Evolutionary conservation across 1,140 invertebrate species (phyloP).

Genomic region (Drosophila tropicalis): DNA sequence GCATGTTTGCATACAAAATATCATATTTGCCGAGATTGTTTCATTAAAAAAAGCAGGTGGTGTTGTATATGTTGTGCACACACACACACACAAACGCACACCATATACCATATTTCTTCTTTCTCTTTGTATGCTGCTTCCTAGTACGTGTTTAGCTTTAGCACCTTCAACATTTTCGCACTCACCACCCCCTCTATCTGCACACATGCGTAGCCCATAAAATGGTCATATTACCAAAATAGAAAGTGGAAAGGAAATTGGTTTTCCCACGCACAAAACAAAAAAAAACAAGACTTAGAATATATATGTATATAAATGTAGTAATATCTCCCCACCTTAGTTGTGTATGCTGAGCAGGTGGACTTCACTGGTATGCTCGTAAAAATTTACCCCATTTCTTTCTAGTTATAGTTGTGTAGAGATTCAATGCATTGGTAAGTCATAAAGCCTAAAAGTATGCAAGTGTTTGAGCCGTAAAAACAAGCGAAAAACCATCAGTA

Average conservation of each 20-base stretch:
- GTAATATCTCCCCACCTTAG: conserved; percentile 37
- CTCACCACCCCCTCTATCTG: not conserved
- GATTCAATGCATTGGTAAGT: conserved; percentile 63
- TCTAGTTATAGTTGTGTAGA: conserved; percentile 2
- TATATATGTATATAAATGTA: conserved; percentile 28
- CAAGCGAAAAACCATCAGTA: conserved; percentile 12
- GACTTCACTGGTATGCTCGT: conserved; percentile 56
- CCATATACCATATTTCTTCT: conserved; percentile 54
- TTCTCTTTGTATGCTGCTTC: conserved; percentile 29
- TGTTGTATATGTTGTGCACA: conserved; percentile 37
- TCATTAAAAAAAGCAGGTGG: conserved; percentile 74
- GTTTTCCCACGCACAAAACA: conserved; percentile 73
- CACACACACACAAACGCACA: conserved; percentile 23
- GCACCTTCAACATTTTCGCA: conserved; percentile 52
- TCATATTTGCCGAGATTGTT: conserved; percentile 81
- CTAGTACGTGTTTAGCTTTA: conserved; percentile 79
- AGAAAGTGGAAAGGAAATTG: conserved; percentile 62
- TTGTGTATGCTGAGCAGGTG: conserved; percentile 75
- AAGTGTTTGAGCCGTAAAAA: conserved; percentile 44
- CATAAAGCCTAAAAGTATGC: conserved; percentile 63
- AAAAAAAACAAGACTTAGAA: conserved; percentile 24
- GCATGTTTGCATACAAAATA: conserved; percentile 82
- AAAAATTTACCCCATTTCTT: conserved; percentile 60
- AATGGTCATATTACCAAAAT: conserved; percentile 76
- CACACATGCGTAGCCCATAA: conserved; percentile 74